Conservation (phyloP, 2,113 vertebrate genomes). For the Bungarus multicinctus region DNA sequence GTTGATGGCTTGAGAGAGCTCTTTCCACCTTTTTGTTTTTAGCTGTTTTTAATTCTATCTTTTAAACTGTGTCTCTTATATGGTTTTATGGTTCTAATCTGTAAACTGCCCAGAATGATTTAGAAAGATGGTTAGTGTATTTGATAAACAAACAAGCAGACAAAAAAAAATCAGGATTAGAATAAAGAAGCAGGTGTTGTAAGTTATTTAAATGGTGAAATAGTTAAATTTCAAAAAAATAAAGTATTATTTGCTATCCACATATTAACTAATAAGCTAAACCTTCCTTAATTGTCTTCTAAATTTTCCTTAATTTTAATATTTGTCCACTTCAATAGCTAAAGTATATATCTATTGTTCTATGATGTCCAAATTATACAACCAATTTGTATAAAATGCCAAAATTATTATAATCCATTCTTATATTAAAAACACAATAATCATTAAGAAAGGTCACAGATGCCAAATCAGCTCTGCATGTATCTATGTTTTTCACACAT, state of each 20-base stretch:
- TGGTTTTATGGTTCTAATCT: neutral
- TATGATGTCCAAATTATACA: neutral
- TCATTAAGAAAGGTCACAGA: neutral
- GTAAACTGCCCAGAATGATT: neutral
- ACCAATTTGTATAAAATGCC: neutral
- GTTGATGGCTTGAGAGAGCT: neutral
- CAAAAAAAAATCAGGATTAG: neutral
- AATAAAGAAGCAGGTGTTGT: neutral
- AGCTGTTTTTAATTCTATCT: too few species aligned
- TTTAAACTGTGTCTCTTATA: neutral
- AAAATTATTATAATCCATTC: neutral
- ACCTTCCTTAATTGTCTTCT: neutral
- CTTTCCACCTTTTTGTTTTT: neutral
- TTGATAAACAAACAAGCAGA: neutral
- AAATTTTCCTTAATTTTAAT: neutral
- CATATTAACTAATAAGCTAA: neutral
- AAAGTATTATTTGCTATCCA: neutral
- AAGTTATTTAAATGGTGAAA: fast-evolving
- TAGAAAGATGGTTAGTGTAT: neutral
- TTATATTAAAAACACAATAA: neutral
- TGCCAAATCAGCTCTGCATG: too few species aligned
- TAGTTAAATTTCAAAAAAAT: neutral
- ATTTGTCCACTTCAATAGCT: neutral
- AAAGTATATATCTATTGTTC: neutral
- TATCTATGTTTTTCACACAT: neutral